Evolutionary conservation across 2,113 vertebrate genomes (phyloP), one percentile per base, ranked within the genome.

Genomic region (Gnathonemus echidnorhynchus): DNA sequence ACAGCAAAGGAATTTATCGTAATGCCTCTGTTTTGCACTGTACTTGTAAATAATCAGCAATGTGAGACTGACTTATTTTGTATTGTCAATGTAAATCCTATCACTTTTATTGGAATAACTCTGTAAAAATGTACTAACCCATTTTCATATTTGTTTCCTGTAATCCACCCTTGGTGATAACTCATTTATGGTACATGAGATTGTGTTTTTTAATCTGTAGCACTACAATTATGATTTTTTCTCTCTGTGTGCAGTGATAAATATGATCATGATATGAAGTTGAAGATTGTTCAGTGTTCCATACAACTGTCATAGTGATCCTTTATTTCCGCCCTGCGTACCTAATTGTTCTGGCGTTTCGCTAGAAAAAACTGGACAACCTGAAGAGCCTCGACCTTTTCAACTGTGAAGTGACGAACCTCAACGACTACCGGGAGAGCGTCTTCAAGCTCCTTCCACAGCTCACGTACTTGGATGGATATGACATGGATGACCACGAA

Each of bases 321-420:
- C 83, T 46, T 85, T 85, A 11, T 85, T 39, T 21, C 17, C 24
- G 19, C 27, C 31, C 70, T 80, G 42, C 39, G 48, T 35, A 21
- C 49, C 48, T 80, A 80, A 46, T 8, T 90, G 49, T 87, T 0
- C 2, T 48, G 80, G 62, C 17, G 9, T 88, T 80, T 52, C 86
- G 21, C 91, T 94, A 98, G 97, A 98, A 98, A 98, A 98, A 98
- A 92, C 95, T 98, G 93, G 97, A 96, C 74, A 96, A 96, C 93
- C 94, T 98, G 93, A 98, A 97, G 95, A 98, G 97, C 94, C 95
- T 98, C 93, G 97, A 98, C 93, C 95, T 98, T 91, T 98, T 98
- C 94, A 98, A 98, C 95, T 98, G 97, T 95, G 97, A 98, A 95
- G 97, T 98, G 90, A 98, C 97, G 90, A 97, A 97, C 93, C 94